Conservation (phyloP, 2,888 invertebrate genomes). For the Macaria liturata region DNA sequence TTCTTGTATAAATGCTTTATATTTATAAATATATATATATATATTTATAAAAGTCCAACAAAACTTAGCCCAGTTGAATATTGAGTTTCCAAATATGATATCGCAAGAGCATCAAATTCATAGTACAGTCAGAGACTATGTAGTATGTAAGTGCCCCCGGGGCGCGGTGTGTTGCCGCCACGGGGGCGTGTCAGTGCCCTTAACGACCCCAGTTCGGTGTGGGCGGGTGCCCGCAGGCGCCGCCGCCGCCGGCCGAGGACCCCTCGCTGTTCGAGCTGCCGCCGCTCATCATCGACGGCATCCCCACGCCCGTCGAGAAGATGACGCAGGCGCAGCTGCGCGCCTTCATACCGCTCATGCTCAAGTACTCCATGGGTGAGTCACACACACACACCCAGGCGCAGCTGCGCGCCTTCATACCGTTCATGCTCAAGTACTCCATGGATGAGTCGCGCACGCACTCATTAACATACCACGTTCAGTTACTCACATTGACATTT, state of each 20-base stretch:
- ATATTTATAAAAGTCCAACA: too few relatives aligned
- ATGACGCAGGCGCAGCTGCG: conserved; percentile 99
- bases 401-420: conserved; percentile 97
- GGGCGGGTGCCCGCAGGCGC: conserved; percentile 74
- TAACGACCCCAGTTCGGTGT: conserved; percentile 85
- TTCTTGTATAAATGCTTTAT: too few relatives aligned
- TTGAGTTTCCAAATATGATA: too few relatives aligned
- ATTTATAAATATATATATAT: too few relatives aligned
- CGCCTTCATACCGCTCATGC: conserved; percentile 98
- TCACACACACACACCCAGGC: too few relatives aligned
- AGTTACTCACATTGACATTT: too few relatives aligned
- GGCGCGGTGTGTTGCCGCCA: background rate
- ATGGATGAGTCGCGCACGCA: too few relatives aligned
- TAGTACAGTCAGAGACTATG: too few relatives aligned
- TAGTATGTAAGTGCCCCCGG: background rate
- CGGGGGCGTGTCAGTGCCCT: conserved; percentile 13
- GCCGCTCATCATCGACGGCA: conserved; percentile 97
- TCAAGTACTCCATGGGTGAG: conserved; percentile 96
- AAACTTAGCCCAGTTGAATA: too few relatives aligned
- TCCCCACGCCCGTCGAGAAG: conserved; percentile 98
- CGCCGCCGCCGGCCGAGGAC: conserved; percentile 89
- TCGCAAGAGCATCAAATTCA: too few relatives aligned
- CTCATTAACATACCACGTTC: too few relatives aligned
- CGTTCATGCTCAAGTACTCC: conserved; percentile 98
- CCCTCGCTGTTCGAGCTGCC: conserved; percentile 97